Evolutionary conservation across 2,113 vertebrate genomes (phyloP).

Genomic region (Centropus bengalensis): DNA sequence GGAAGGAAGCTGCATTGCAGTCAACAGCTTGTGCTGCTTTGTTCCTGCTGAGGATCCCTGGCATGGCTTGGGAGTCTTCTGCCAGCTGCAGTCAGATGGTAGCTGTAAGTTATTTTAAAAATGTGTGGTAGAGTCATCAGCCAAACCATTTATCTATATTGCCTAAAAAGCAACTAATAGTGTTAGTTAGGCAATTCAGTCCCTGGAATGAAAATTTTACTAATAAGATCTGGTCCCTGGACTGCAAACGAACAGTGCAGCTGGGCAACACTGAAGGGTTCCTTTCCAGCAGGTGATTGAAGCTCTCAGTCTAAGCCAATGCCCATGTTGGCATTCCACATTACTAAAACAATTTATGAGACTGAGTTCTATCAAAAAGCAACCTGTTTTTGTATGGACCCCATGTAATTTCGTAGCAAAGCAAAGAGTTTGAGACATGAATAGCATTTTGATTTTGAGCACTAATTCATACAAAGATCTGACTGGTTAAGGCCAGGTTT

Average conservation of each 20-base stretch:
- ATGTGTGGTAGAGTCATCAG: background rate
- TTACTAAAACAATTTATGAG: background rate
- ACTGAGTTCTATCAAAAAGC: background rate
- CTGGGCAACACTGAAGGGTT: background rate
- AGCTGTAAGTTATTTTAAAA: background rate
- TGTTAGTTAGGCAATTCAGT: background rate
- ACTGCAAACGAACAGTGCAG: background rate
- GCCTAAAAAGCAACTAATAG: background rate
- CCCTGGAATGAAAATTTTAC: background rate
- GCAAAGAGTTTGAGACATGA: background rate
- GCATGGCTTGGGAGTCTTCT: background rate
- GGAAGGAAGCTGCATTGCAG: background rate
- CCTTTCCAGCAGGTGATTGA: background rate
- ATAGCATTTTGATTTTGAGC: background rate
- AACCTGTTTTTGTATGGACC: background rate
- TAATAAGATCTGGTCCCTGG: background rate
- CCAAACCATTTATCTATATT: constrained; percentile 1
- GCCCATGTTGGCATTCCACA: background rate
- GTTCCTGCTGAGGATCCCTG: background rate
- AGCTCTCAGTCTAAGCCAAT: background rate
- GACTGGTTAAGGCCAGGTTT: background rate
- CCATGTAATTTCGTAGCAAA: background rate
- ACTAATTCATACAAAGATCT: background rate
- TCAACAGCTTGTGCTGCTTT: background rate
- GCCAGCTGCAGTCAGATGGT: background rate